Evolutionary conservation across 2,888 invertebrate species (phyloP).

Genomic region (Beris morrisii): DNA sequence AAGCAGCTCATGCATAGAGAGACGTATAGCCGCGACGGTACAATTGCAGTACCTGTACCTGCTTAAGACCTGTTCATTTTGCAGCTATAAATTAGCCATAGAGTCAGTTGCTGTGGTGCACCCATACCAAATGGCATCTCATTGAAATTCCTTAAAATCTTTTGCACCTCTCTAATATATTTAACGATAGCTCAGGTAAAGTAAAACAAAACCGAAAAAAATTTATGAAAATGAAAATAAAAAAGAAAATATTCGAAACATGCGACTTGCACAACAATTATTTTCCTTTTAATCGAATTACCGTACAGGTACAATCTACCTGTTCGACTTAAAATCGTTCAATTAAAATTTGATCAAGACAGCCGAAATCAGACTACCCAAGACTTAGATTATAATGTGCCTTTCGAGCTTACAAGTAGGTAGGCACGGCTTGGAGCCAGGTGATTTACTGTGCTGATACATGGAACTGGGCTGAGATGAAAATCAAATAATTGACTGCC

Average conservation of each 20-base stretch:
- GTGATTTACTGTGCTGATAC: too few relatives aligned
- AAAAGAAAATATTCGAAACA: not conserved
- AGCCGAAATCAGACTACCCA: too few relatives aligned
- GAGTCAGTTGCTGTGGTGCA: conserved; percentile 22
- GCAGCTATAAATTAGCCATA: conserved; percentile 22
- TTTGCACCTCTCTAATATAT: conserved; percentile 2
- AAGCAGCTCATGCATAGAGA: not conserved
- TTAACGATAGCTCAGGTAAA: not conserved
- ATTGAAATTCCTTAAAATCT: conserved; percentile 20
- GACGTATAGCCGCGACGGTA: not conserved
- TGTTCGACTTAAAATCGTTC: conserved; percentile 16
- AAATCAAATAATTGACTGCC: not conserved
- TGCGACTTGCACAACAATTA: conserved; percentile 12
- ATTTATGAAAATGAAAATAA: too few relatives aligned
- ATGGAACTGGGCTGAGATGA: too few relatives aligned
- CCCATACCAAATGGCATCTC: conserved; percentile 7
- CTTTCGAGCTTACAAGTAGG: too few relatives aligned
- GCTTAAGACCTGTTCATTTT: not conserved
- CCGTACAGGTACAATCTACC: conserved; percentile 18
- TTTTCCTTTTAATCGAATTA: conserved; percentile 28
- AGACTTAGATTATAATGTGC: too few relatives aligned
- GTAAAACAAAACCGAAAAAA: too few relatives aligned
- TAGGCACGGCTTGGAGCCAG: too few relatives aligned
- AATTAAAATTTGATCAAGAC: conserved; percentile 27
- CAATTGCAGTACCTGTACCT: not conserved